Evolutionary conservation across 2,888 invertebrate species (phyloP).

Genomic region (Bimastos eiseni): DNA sequence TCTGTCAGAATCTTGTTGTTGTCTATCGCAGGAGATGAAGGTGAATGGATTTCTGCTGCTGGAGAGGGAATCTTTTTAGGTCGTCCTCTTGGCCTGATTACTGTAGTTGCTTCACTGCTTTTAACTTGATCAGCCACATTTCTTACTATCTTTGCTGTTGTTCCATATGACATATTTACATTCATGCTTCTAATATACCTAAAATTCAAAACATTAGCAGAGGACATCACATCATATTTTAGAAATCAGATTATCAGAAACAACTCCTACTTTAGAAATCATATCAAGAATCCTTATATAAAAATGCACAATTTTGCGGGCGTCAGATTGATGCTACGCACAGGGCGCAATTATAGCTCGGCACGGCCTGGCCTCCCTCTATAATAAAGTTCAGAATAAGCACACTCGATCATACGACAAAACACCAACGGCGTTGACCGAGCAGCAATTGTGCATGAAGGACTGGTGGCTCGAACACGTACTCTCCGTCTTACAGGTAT

Average conservation of each 20-base stretch:
- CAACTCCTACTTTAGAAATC: no score
- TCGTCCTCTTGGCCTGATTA: neutral
- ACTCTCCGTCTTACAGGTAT: no score
- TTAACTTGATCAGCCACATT: neutral
- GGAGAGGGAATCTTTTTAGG: neutral
- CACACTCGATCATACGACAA: no score
- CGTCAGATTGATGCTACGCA: no score
- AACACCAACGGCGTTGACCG: no score
- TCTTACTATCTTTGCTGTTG: neutral
- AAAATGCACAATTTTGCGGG: no score
- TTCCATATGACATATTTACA: neutral
- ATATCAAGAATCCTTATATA: no score
- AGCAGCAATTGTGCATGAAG: no score
- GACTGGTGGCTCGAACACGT: no score
- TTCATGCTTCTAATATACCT: neutral
- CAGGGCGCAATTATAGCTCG: no score
- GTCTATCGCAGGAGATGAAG: conserved; percentile 13
- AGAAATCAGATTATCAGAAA: neutral
- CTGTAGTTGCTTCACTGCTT: neutral
- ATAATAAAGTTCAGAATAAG: no score
- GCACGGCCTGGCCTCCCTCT: no score
- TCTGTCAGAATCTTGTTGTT: neutral
- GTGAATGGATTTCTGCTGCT: neutral
- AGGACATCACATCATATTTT: neutral
- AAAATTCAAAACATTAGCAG: neutral